Evolutionary conservation across 2,113 vertebrate genomes (phyloP).

Genomic region (Clarias macrocephalus): DNA sequence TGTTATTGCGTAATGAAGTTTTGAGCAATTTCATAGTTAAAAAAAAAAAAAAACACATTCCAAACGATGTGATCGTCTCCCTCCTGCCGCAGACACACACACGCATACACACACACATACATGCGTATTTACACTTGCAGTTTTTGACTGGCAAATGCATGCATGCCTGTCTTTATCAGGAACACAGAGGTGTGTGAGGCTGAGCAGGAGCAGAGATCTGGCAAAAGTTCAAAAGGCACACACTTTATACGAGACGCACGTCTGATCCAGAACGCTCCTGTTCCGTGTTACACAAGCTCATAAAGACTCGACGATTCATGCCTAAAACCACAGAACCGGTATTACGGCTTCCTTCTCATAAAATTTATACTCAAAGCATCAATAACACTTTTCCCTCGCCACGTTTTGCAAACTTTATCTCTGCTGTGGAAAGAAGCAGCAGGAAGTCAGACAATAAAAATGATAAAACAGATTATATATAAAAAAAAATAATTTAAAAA

Average conservation of each 20-base stretch:
- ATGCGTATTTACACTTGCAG: neutral
- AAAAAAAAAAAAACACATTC: neutral
- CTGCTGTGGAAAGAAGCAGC: neutral
- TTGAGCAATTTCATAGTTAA: neutral
- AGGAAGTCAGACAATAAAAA: slow-evolving; percentile 39
- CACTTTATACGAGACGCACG: neutral
- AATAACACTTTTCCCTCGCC: neutral
- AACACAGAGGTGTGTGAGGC: neutral
- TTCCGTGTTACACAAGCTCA: slow-evolving; percentile 4
- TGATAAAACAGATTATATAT: slow-evolving; percentile 27
- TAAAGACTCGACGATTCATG: slow-evolving; percentile 7
- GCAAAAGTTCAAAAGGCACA: neutral
- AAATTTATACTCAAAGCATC: neutral
- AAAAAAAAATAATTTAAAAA: slow-evolving; percentile 3
- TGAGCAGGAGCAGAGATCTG: neutral
- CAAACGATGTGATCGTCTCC: neutral
- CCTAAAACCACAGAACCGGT: slow-evolving; percentile 24
- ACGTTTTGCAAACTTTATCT: neutral
- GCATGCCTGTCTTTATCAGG: neutral
- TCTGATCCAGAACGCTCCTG: neutral
- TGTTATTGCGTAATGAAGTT: neutral
- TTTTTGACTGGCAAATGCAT: slow-evolving; percentile 28
- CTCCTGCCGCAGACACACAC: neutral
- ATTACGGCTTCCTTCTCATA: slow-evolving; percentile 12
- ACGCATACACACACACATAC: neutral